Evolutionary conservation across 2,113 vertebrate species (phyloP).

Genomic region (Ceratotherium simum): DNA sequence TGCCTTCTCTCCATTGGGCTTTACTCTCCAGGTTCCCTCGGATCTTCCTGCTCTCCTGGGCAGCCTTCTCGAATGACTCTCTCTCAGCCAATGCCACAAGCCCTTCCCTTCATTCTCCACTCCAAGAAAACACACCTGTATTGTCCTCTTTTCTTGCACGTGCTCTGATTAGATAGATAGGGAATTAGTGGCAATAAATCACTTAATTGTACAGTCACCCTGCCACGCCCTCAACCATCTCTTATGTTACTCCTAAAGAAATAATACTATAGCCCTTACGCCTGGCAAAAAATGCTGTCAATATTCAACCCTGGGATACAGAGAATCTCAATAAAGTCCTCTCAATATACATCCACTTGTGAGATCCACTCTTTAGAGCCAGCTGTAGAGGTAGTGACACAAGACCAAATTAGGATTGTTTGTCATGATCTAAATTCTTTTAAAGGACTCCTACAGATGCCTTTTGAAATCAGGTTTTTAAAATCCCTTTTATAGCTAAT

Average conservation of each 20-base stretch:
- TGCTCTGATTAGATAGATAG: background rate
- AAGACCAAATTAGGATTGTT: conserved; percentile 54
- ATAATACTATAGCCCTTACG: background rate
- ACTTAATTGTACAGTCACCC: background rate
- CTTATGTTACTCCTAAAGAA: background rate
- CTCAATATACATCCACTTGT: background rate
- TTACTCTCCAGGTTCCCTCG: background rate
- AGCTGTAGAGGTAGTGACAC: background rate
- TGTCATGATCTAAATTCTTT: conserved; percentile 46
- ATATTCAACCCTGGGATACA: background rate
- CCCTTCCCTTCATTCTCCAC: background rate
- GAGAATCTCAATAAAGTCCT: background rate
- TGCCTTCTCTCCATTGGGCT: background rate
- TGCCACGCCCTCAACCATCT: background rate
- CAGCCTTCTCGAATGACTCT: background rate
- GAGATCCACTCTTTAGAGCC: background rate
- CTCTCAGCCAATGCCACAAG: background rate
- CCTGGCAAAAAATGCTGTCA: background rate
- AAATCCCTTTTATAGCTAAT: conserved; percentile 53
- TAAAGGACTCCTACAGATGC: background rate
- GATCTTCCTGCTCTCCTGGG: background rate
- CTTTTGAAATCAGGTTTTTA: conserved; percentile 30
- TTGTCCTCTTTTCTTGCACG: background rate
- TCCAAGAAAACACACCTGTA: background rate
- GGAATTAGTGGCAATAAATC: background rate